These are phyloP conservation scores for Chanos chanos DNA, from an alignment of 2,797 vertebrate genomes.

Conservation along the genomic window DNA sequence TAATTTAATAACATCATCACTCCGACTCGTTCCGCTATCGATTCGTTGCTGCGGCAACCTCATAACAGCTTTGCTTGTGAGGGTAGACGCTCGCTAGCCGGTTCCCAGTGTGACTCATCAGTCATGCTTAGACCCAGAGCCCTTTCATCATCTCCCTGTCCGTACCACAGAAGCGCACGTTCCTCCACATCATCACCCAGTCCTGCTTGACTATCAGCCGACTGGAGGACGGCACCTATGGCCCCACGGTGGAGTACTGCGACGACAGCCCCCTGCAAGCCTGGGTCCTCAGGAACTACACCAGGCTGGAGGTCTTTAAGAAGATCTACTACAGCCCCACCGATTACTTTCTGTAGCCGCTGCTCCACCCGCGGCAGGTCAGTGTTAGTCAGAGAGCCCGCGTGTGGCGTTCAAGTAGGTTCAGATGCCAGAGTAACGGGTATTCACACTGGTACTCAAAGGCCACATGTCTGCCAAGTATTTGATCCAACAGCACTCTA, in stretches of 20 bases:
- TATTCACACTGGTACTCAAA: conserved; percentile 15
- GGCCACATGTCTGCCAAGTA: too few species aligned
- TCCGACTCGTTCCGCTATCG: too few species aligned
- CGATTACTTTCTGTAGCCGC: conserved; percentile 84
- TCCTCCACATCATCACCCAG: conserved; percentile 89
- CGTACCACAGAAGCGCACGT: conserved; percentile 80
- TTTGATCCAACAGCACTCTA: too few species aligned
- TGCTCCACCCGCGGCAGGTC: conserved; percentile 53
- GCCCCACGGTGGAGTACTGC: conserved; percentile 87
- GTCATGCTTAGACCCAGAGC: conserved; percentile 5
- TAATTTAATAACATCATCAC: too few species aligned
- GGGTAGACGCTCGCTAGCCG: too few species aligned
- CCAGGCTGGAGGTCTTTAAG: conserved; percentile 81
- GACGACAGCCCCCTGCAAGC: conserved; percentile 73
- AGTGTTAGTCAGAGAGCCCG: conserved; percentile 50
- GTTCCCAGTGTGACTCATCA: background rate
- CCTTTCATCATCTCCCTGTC: conserved; percentile 52
- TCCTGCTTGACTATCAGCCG: conserved; percentile 89
- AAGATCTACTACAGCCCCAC: conserved; percentile 84
- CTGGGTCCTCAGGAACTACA: conserved; percentile 86
- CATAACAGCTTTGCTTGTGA: too few species aligned
- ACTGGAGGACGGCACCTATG: conserved; percentile 78
- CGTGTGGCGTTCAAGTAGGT: conserved; percentile 11
- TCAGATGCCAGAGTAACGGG: conserved; percentile 22
- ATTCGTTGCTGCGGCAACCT: too few species aligned